These are phyloP conservation scores for Rhinogobius similis DNA, from an alignment of 2,113 vertebrate species.

Conservation along the genomic window DNA sequence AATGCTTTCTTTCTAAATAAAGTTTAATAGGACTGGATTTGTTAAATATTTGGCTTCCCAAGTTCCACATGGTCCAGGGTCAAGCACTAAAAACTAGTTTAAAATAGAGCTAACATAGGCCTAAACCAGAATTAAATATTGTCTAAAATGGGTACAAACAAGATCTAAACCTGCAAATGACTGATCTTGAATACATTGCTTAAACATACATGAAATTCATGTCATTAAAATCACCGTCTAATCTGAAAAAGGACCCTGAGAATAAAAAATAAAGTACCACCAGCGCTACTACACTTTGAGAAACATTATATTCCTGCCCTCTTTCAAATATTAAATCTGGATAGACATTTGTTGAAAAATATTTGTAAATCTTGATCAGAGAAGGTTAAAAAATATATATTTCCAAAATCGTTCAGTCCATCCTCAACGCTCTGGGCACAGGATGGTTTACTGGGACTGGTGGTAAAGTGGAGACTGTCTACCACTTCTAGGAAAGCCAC, in stretches of 20 bases:
- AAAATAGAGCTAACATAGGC: neutral
- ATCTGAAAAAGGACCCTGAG: too few species aligned
- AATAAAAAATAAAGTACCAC: too few species aligned
- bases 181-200: neutral
- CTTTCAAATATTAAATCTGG: neutral
- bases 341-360: neutral
- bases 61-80: neutral
- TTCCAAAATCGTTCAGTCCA: neutral
- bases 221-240: neutral
- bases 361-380: neutral
- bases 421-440: neutral
- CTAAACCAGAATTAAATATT: neutral
- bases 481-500: constrained; percentile 34
- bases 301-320: neutral
- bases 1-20: too few species aligned
- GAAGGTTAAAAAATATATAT: neutral
- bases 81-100: neutral
- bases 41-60: neutral
- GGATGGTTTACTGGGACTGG: constrained; percentile 11
- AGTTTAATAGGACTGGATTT: too few species aligned
- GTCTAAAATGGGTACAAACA: neutral
- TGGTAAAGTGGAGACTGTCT: constrained; percentile 23
- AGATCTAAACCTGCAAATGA: neutral
- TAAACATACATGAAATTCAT: neutral
- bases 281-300: too few species aligned